Evolutionary conservation across 2,113 vertebrate genomes (phyloP), one percentile per base, ranked within the genome.

Genomic region (Himantopus leucocephalus): DNA sequence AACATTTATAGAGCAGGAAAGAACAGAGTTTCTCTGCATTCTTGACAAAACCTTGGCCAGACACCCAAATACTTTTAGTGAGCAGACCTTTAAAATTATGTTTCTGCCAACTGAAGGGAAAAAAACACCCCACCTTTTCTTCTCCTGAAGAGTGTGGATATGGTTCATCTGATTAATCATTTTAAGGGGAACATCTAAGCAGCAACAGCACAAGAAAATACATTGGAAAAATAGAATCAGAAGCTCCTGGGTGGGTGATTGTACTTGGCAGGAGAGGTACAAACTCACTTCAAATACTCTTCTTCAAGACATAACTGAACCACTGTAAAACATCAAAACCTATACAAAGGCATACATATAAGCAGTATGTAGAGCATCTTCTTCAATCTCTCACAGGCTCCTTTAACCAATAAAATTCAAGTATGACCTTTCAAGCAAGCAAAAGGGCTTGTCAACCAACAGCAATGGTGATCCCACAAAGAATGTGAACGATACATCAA

Each of bases 11-110:
- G 48, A 88, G 30, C 32, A 76, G n/a, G 18, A 74, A 80, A 91
- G 45, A 86, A 56, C 23, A 45, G 30, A 8, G 35, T 37, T 86
- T 77, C 53, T 85, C 68, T 72, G 26, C 50, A 22, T 60, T 78
- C 68, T 39, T 92, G 53, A 90, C 48, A 85, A 95, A 85, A 39
- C 60, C 63, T 74, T 94, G 83, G 70, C 81, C 81, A 95, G 73
- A 82, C 47, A 91, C 19, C 6, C 73, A 78, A 87, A 81, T 27
- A 86, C 41, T 85, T 81, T 32, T 3, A 64, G 29, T 81, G 22
- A 84, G 15, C 18, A 91, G 56, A 78, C 32, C 26, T 82, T 78
- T 60, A 85, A 92, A 94, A 88, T 23, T 30, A 68, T 3, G 2
- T 76, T 93, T 79, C 62, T 90, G 67, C 11, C 78, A 92, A 34